Conservation (phyloP, 2,113 vertebrate genomes). For the Ptilorrhoa leucosticta region DNA sequence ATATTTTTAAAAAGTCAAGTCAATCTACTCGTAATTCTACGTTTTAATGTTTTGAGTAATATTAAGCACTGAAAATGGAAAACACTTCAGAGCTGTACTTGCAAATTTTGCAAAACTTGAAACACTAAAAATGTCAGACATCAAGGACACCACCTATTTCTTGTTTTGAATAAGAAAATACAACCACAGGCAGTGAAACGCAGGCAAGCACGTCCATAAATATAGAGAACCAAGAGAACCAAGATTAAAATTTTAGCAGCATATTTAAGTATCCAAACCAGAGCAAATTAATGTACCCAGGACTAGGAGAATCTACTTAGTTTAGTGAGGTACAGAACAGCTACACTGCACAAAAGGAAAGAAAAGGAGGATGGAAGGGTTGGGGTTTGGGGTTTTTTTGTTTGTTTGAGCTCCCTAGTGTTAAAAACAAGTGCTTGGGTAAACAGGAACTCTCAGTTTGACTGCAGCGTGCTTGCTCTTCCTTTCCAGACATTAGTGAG, state of each 20-base stretch:
- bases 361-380: not conserved
- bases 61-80: not conserved
- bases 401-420: not conserved
- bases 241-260: not conserved
- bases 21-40: not conserved
- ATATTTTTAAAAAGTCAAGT: not conserved
- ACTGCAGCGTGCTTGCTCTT: not conserved
- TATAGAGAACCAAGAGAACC: fast-evolving
- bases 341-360: not conserved
- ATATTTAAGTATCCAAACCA: not conserved
- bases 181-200: not conserved
- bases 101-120: not conserved
- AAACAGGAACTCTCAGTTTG: not conserved
- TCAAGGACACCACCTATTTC: not conserved
- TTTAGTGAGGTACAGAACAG: not conserved
- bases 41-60: not conserved
- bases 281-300: not conserved
- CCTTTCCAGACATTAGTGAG: not conserved
- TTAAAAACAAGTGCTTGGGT: not conserved
- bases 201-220: fast-evolving
- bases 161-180: not conserved
- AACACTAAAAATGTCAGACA: not conserved
- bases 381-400: not conserved
- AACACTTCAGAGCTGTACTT: not conserved
- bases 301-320: not conserved